Evolutionary conservation across 1,140 invertebrate genomes (phyloP).

Genomic region (Neuroterus valhalla): DNA sequence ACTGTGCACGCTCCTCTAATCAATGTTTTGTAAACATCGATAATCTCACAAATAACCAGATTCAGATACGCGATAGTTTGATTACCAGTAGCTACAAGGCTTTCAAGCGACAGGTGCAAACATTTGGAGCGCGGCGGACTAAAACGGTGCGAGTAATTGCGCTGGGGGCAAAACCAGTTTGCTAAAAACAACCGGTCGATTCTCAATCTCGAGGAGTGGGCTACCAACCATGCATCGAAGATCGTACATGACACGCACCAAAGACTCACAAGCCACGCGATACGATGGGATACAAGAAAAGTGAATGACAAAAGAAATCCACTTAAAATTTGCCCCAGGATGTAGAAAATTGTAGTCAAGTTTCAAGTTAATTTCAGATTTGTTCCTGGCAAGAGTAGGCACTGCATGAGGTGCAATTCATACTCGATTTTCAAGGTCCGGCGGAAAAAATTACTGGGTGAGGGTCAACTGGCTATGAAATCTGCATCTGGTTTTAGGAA

Average conservation of each 20-base stretch:
- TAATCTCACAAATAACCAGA: background rate
- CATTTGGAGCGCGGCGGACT: conserved; percentile 46
- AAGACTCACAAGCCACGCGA: conserved; percentile 20
- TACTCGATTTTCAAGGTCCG: background rate
- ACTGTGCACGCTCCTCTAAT: too few species aligned
- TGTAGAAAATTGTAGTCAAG: background rate
- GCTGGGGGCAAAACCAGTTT: conserved; percentile 46
- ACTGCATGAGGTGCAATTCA: background rate
- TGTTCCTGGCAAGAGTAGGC: background rate
- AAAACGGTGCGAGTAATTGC: conserved; percentile 39
- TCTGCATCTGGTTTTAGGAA: background rate
- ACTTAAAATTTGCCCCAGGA: background rate
- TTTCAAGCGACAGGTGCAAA: conserved; percentile 46
- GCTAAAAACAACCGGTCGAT: conserved; percentile 46
- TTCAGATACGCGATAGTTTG: conserved; percentile 1
- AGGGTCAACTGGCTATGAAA: conserved; percentile 19
- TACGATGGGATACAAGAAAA: conserved; percentile 24
- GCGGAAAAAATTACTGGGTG: conserved; percentile 11
- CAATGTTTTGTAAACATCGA: too few species aligned
- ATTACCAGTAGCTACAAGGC: conserved; percentile 29
- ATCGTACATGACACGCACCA: conserved; percentile 33
- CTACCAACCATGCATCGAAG: conserved; percentile 43
- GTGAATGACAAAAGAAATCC: conserved; percentile 19
- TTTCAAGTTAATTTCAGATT: background rate
- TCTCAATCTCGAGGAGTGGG: conserved; percentile 38